Conservation (phyloP, 2,113 vertebrate genomes). For the Vulpes ferrilata region DNA sequence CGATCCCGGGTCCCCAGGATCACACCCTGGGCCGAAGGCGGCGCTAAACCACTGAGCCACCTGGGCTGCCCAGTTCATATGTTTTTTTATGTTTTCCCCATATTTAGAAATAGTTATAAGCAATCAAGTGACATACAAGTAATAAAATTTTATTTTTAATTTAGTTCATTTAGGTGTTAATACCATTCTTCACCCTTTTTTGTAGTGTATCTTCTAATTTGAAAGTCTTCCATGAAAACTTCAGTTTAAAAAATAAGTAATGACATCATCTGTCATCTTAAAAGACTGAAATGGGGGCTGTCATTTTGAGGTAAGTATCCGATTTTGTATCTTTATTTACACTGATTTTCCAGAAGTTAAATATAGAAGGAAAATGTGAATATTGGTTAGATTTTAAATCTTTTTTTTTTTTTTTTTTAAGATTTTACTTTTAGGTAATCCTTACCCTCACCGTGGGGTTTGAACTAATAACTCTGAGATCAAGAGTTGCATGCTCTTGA, state of each 20-base stretch:
- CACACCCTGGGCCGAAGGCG: too few relatives aligned
- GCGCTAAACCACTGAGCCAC: too few relatives aligned
- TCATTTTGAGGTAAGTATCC: constrained; percentile 71
- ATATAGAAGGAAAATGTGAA: constrained; percentile 16
- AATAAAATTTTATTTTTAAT: constrained; percentile 34
- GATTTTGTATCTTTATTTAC: constrained; percentile 38
- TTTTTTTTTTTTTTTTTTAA: background rate
- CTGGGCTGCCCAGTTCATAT: background rate
- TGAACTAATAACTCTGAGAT: background rate
- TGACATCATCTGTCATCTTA: constrained; percentile 40
- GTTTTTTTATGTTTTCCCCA: background rate
- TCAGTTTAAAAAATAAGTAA: constrained; percentile 57
- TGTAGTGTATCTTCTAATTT: constrained; percentile 65
- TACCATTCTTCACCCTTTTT: constrained; percentile 53
- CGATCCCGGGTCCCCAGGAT: too few relatives aligned
- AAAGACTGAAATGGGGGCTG: constrained; percentile 72
- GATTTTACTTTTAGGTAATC: background rate
- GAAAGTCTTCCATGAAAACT: constrained; percentile 71
- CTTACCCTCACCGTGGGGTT: background rate
- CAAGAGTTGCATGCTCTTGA: background rate
- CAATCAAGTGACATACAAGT: background rate
- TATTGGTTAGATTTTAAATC: constrained; percentile 17
- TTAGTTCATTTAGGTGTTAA: constrained; percentile 61
- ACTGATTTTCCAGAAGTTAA: constrained; percentile 37
- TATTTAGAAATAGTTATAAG: constrained; percentile 50